Base-by-base conservation (phyloP, 2,113 vertebrate genomes). In the Anser cygnoides region DNA sequence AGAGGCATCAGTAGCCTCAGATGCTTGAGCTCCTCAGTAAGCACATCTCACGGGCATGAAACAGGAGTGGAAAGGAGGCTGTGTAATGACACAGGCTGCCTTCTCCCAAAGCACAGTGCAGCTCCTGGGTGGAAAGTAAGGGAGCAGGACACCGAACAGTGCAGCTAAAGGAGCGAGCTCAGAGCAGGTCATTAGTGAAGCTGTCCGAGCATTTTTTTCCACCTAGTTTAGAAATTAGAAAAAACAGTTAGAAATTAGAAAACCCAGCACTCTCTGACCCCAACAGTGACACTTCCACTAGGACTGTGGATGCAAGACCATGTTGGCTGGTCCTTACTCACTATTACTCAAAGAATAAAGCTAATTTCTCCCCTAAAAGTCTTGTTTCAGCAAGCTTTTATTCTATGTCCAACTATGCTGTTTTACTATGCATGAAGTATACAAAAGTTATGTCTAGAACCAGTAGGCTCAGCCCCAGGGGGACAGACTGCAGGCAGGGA, bases 231-330 rank as follows among this genome's bases (percentile, higher is more conserved):
- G 14, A 54, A 54, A 14, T 58, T 35, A 54, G 73, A 61, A 82
- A 20, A 6, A n/a, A n/a, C n/a, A 2, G 31, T 70, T 78, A 18
- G 14, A 54, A 54, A 14, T 58, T 35, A 54, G 73, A 61, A 82
- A 20, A 6, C 10, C 14, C 22, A 41, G 18, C 23, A 26, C 61
- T 43, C 86, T 44, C 65, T 80, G 68, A 41, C 41, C 73, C 39
- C 0, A 0, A 3, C n/a, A 62, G 22, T 0, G 0, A 62, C 0
- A 1, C 28, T 84, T 82, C 43, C 4, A 26, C 31, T 52, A 58
- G 23, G 74, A 50, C 58, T 14, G 13, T 2, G 1, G 13, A 8
- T 7, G 16, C 46, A 67, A 61, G 39, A 28, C 41, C 1, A 0
- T 28, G 18, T n/a, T 19, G 44, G 8, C 50, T 57, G 41, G 33